Base-by-base conservation (phyloP, 2,113 vertebrate species). In the Bostrychus sinensis region DNA sequence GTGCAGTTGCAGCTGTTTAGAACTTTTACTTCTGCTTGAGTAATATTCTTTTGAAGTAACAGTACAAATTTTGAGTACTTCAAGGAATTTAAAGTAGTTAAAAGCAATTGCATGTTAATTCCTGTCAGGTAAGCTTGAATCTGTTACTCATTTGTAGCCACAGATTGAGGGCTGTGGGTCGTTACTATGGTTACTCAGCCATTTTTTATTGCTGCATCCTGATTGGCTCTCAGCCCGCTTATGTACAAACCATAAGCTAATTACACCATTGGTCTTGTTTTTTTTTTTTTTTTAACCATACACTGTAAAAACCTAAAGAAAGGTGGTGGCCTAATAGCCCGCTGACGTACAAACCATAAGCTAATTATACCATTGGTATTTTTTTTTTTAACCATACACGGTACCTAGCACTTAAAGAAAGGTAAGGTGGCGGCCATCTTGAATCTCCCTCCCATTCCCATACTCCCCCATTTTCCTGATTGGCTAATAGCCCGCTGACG, bases 161-260 rank as follows among this genome's bases (percentile, higher is more conserved):
- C 28, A 61, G 4, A 51, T 3, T 58, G 62, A 60, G 51, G 78
- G 36, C 38, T 56, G 39, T 62, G 2, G 32, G 32, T 34, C n/a
- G n/a, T n/a, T 42, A 42, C 12, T 7, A 25, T 7, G 19, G 1
- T 13, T 23, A 12, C 10, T 2, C 1, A 3, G 4, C 9, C 19
- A 45, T 46, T 23, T 25, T 46, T 9, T 25, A 20, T 48, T 11
- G 9, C 11, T 48, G 23, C 22, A 10, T 10, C 32, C 32, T 25
- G 45, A 48, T 16, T 26, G 45, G 45, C 45, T 14, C 11, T 14
- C 1, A 14, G 45, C 45, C 10, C 45, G 12, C 45, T 25, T 20
- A 48, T 22, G 45, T 48, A 25, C 16, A 25, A 48, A 7, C 45
- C 43, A 20, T 13, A 25, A 25, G 2, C 5, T 23, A 48, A 48